phyloP scores from a whole-genome alignment of 2,797 vertebrate genomes.

The Gadopsis marmoratus region DNA sequence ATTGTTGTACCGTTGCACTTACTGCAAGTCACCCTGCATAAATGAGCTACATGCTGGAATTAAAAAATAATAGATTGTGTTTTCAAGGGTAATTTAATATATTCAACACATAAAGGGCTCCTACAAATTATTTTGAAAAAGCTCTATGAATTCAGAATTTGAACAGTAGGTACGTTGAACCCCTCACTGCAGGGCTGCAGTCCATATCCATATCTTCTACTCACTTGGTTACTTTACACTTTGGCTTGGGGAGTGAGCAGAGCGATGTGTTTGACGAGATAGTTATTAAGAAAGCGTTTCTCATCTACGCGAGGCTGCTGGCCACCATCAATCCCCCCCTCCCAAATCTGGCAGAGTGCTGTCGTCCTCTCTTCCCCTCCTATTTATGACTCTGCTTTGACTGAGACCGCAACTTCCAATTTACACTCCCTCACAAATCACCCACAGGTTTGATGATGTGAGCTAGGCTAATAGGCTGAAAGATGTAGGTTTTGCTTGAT shows the following conservation, averaged over 20 bases:
- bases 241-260: constrained; percentile 28
- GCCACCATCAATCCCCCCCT: constrained; percentile 59
- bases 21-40: neutral
- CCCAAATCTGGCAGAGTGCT: constrained; percentile 47
- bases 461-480: constrained; percentile 43
- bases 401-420: constrained; percentile 76
- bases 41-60: constrained; percentile 20
- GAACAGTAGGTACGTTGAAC: neutral
- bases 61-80: neutral
- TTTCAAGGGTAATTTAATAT: neutral
- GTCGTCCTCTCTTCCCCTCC: constrained; percentile 56
- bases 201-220: neutral
- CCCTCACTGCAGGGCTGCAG: neutral
- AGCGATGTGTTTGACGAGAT: constrained; percentile 72
- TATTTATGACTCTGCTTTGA: constrained; percentile 78
- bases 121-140: neutral
- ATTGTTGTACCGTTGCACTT: neutral
- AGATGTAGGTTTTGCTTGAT: constrained; percentile 25
- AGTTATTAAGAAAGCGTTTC: constrained; percentile 75
- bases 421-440: constrained; percentile 78
- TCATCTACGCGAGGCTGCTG: constrained; percentile 57
- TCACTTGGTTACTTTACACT: constrained; percentile 53
- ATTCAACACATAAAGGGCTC: neutral
- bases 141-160: neutral
- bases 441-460: constrained; percentile 48